phyloP scores from a whole-genome alignment of 2,888 invertebrate species.

The Panopea generosa region DNA sequence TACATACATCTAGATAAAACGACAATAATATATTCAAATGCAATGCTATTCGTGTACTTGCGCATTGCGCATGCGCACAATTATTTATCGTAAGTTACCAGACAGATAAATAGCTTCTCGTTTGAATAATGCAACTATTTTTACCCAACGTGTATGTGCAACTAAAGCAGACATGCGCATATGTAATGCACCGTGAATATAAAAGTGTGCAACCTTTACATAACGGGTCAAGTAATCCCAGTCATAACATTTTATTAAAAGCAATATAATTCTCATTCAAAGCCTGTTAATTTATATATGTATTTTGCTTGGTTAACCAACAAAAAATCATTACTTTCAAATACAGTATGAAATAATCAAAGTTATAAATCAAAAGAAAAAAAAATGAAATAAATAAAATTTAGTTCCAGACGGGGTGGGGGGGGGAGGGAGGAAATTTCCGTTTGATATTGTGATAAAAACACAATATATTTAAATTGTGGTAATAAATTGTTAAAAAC shows the following conservation, averaged over 20 bases:
- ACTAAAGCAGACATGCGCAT: conserved; percentile 32
- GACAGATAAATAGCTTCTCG: conserved; percentile 47
- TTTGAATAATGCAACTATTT: conserved; percentile 38
- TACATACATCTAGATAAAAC: conserved; percentile 43
- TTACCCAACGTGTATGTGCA: conserved; percentile 34
- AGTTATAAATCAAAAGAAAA: no score
- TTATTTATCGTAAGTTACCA: conserved; percentile 45
- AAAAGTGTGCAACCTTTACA: conserved; percentile 46
- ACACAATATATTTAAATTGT: no score
- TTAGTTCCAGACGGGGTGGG: no score
- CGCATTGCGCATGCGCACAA: conserved; percentile 56
- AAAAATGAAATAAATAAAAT: no score
- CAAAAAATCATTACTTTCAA: no score
- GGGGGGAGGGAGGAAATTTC: no score
- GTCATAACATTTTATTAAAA: conserved; percentile 20
- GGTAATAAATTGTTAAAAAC: no score
- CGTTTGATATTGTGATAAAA: no score
- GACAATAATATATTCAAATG: conserved; percentile 60
- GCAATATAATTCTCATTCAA: no score
- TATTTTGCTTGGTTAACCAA: no score
- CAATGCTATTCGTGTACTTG: conserved; percentile 39
- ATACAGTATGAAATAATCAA: no score
- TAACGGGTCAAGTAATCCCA: conserved; percentile 28
- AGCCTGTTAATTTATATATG: no score
- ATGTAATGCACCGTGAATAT: conserved; percentile 35